Base-by-base conservation (phyloP, 2,888 invertebrate genomes). In the Lithosia quadra region DNA sequence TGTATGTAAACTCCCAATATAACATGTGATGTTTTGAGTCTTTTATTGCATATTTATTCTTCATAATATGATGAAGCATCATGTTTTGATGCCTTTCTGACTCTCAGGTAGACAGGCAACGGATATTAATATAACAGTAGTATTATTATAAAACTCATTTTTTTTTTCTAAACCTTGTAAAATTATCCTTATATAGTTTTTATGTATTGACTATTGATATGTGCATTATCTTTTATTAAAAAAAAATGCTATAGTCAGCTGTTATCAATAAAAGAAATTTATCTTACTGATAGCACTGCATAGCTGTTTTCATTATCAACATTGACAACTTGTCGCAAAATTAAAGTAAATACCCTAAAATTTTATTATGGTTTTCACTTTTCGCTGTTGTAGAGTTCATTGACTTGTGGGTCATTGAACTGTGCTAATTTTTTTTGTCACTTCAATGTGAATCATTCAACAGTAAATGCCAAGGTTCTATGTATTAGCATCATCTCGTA, bases 381-480 rank as follows among this genome's bases (percentile, higher is more conserved):
- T 84, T 75, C 49, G 1, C 8, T n/a, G 0, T 43, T 43, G 8
- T 49, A 33, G 56, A 81, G 91, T 86, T 87, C 86, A 87, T 77
- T 90, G 88, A 89, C 88, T 74, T 78, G 65, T 9, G 75, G 86
- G 85, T 88, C 86, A 88, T 79, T 81, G 77, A 87, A 84, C 87
- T 73, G 81, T 84, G 84, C 83, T 75, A 86, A 84, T 80, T 83
- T 86, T 80, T 85, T 84, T 83, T 73, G 76, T 76, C 81, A 80
- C 71, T 65, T 22, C 63, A 57, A 73, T 76, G 72, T 89, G 88
- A 90, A 77, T 90, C 88, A 89, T 80, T 57, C 39, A 72, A 83
- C 78, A 73, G 83, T 80, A 84, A 87, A 74, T 83, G 82, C 83
- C 90, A 90, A 91, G 90, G 91, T 83, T 85, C 77, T 75, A 80